Conservation (phyloP, 2,888 invertebrate genomes). For the Pseudanteris insignis region DNA sequence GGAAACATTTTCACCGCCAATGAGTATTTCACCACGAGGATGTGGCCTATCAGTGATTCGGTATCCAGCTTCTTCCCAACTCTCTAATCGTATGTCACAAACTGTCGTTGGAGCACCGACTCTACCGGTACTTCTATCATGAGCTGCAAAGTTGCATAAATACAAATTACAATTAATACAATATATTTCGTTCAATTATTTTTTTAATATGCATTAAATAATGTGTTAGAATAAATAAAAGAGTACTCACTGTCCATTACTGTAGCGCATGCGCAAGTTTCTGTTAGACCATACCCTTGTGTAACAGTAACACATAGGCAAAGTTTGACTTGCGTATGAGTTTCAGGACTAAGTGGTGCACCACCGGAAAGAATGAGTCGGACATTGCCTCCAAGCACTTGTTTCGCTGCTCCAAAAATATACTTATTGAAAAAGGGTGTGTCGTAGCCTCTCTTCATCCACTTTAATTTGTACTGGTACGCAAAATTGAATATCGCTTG, state of each 20-base stretch:
- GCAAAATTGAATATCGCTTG: constrained; percentile 93
- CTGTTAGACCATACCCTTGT: constrained; percentile 96
- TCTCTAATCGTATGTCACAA: constrained; percentile 84
- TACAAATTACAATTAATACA: background rate
- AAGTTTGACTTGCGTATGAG: constrained; percentile 91
- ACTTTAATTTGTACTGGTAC: constrained; percentile 89
- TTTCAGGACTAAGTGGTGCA: constrained; percentile 94
- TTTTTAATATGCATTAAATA: no score
- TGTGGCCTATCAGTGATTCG: constrained; percentile 84
- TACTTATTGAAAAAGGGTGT: constrained; percentile 80
- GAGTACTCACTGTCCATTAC: constrained; percentile 81
- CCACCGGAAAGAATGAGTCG: constrained; percentile 92
- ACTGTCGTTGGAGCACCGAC: constrained; percentile 89
- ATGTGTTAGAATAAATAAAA: no score
- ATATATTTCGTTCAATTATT: background rate
- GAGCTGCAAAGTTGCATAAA: constrained; percentile 56
- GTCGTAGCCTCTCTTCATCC: constrained; percentile 83
- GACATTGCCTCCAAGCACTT: constrained; percentile 88
- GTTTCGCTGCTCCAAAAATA: constrained; percentile 70
- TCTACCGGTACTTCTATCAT: constrained; percentile 80
- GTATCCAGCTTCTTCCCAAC: constrained; percentile 96
- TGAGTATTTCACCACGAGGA: constrained; percentile 86
- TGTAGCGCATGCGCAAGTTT: constrained; percentile 93
- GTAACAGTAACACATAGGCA: constrained; percentile 91
- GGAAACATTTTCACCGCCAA: constrained; percentile 90